Conservation (phyloP, 2,113 vertebrate genomes). For the Garra rufa region DNA sequence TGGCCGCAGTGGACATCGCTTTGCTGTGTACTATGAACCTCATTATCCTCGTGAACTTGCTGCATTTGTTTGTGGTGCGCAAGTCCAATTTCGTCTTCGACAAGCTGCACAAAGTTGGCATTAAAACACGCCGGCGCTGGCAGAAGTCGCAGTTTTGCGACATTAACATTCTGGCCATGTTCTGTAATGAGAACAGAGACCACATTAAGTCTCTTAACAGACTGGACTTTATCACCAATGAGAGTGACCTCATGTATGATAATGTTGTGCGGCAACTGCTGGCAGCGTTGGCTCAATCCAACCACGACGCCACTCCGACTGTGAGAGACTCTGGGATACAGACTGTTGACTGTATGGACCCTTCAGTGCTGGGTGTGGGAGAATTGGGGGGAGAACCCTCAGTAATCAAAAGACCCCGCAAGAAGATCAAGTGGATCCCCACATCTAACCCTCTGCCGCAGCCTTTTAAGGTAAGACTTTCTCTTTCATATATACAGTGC, state of each 20-base stretch:
- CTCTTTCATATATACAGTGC: not conserved
- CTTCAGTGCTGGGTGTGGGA: slow-evolving; percentile 82
- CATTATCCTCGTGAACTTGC: slow-evolving; percentile 92
- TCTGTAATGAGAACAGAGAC: slow-evolving; percentile 98
- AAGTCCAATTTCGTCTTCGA: slow-evolving; percentile 99
- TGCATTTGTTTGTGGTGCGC: slow-evolving; percentile 96
- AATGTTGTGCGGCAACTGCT: slow-evolving; percentile 97
- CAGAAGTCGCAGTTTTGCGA: slow-evolving; percentile 99
- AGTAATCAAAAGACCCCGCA: slow-evolving; percentile 92
- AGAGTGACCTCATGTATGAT: slow-evolving; percentile 99
- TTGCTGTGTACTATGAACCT: slow-evolving; percentile 96
- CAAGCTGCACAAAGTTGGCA: slow-evolving; percentile 98
- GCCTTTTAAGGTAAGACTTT: slow-evolving; percentile 83
- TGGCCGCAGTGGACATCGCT: slow-evolving; percentile 90
- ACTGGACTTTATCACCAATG: slow-evolving; percentile 98
- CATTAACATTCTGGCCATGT: slow-evolving; percentile 99
- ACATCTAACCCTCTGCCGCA: slow-evolving; percentile 92
- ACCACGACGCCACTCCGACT: slow-evolving; percentile 93
- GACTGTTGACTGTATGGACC: slow-evolving; percentile 88
- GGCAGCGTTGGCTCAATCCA: slow-evolving; percentile 94
- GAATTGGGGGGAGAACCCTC: slow-evolving; percentile 86
- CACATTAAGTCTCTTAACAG: slow-evolving; percentile 98
- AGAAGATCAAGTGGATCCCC: slow-evolving; percentile 98
- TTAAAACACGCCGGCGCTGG: slow-evolving; percentile 95
- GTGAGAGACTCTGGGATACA: slow-evolving; percentile 92